Base-by-base conservation (phyloP, 2,888 invertebrate species). In the Notodonta dromedarius region DNA sequence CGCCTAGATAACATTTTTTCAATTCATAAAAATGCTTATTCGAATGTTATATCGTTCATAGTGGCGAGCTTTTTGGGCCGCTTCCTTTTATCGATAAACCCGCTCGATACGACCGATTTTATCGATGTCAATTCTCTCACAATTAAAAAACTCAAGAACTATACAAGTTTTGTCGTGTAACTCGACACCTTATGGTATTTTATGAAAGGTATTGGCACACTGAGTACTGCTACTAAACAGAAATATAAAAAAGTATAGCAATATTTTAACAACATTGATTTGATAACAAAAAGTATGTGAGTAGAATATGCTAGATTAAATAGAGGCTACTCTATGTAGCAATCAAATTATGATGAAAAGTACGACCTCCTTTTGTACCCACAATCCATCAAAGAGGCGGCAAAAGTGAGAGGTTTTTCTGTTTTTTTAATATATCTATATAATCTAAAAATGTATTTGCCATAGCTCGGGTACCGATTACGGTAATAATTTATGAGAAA, bases 161-260 rank as follows among this genome's bases (percentile, higher is more conserved):
- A 87, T 90, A 87, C 85, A 83, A 80, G 84, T 82, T 84, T 78
- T 84, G 84, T 87, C 85, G 79, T 85, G 90, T 90, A 88, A 91
- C 80, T 84, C 84, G 87, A 91, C 88, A 90, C 90, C 78, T 80
- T 70, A 63, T 59, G 65, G 65, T 72, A 73, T 66, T 63, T 56
- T 59, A 65, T 59, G 9, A 69, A 68, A 78, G 60, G 84, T 60
- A 55, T 63, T 42, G 71, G 63, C 59, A 70, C 74, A 88, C 60
- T 58, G 66, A 52, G 79, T 0, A 12, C 52, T 32, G 32, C 4
- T 4, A 13, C 14, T 24, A 24, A 56, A 16, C 6, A 14, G 11
- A n/a, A 35, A 35, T 35, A n/a, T 32, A 39, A 50, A 50, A 5
- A 50, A 50, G 7, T n/a, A 11, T 16, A 6, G 4, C 35, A 35